Percentiles rank a stretch among this genome's conserved stretches.
Conservation (phyloP, 2,113 vertebrate genomes). For the Chinchilla lanigera region DNA sequence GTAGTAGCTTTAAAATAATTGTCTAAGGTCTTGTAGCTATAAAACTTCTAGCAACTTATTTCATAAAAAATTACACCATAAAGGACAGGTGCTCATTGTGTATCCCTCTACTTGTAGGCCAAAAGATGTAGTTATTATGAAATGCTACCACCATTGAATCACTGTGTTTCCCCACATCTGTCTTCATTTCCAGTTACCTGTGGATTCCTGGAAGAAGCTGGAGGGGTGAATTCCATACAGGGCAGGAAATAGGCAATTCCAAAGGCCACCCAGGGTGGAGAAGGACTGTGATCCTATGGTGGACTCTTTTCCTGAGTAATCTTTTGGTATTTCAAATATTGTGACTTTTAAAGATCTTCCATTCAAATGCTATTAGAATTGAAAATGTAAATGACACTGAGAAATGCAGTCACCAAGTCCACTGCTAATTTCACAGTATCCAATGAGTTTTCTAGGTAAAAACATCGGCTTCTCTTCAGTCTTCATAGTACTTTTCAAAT, state of each 20-base stretch:
- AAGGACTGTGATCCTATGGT: not conserved
- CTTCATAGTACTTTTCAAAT: conserved; percentile 91
- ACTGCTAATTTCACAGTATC: not conserved
- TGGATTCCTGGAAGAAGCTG: not conserved
- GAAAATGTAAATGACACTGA: not conserved
- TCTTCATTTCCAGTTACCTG: not conserved
- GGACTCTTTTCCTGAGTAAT: conserved; percentile 29
- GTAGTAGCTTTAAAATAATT: not conserved
- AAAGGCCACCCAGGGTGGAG: not conserved
- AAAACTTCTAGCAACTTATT: not conserved
- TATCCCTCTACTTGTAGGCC: not conserved
- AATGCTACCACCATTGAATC: not conserved
- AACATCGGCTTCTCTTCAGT: conserved; percentile 74
- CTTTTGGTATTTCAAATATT: conserved; percentile 13
- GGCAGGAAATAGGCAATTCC: not conserved
- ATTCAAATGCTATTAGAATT: not conserved
- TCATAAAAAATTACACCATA: not conserved
- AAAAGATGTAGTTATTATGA: not conserved
- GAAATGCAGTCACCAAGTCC: not conserved
- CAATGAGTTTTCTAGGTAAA: not conserved
- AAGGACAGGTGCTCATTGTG: not conserved
- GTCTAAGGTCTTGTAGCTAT: not conserved
- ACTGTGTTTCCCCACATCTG: not conserved
- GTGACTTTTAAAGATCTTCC: conserved; percentile 38
- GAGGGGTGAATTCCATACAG: not conserved